These are phyloP conservation scores for Micropoecilia bifurca DNA, from an alignment of 2,797 vertebrate species.

Conservation along the genomic window DNA sequence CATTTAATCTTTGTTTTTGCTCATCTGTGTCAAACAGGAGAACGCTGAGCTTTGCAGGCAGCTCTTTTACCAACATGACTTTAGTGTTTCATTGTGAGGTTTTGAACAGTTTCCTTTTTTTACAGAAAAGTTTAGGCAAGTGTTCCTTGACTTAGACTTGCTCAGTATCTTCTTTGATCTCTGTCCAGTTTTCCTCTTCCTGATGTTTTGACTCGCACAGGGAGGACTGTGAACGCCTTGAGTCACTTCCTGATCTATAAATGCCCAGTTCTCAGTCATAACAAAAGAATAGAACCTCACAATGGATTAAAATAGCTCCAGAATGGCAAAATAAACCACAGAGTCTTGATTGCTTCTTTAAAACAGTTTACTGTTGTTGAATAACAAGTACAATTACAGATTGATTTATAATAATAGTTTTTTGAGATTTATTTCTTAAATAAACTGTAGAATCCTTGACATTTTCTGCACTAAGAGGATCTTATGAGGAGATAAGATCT, in stretches of 20 bases:
- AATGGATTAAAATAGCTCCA: conserved; percentile 50
- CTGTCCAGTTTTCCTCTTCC: background rate
- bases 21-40: background rate
- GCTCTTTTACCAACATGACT: background rate
- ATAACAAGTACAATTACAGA: no score
- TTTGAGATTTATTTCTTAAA: background rate
- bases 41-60: background rate
- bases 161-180: background rate
- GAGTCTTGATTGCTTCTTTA: background rate
- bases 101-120: background rate
- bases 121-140: background rate
- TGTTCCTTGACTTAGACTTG: no score
- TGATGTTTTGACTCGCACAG: conserved; percentile 23
- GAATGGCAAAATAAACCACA: conserved; percentile 3
- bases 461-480: background rate
- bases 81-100: background rate
- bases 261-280: conserved; percentile 17
- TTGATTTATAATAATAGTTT: background rate
- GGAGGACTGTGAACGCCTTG: conserved; percentile 32
- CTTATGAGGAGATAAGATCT: background rate
- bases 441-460: background rate
- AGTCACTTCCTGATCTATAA: conserved; percentile 60
- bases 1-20: conserved; percentile 3
- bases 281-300: conserved; percentile 32
- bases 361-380: background rate